phyloP scores from a whole-genome alignment of 2,797 vertebrate genomes.

The Epinephelus coioides region DNA sequence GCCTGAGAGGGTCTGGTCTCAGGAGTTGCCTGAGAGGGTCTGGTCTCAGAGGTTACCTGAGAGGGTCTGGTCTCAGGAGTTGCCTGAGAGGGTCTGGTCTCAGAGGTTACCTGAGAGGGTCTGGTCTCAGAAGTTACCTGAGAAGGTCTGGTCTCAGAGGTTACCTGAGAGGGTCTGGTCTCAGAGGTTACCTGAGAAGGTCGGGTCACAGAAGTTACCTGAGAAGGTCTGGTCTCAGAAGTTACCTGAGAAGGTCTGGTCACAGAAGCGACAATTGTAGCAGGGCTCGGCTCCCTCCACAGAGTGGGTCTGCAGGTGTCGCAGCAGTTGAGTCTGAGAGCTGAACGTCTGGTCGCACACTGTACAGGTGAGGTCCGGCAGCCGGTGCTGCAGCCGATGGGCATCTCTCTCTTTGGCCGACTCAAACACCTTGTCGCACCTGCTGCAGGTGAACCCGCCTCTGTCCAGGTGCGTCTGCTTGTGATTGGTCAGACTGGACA shows the following conservation, averaged over 20 bases:
- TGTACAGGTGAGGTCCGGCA: constrained; percentile 60
- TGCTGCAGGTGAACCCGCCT: constrained; percentile 67
- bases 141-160: too few species aligned
- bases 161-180: constrained; percentile 69
- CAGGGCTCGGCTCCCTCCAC: constrained; percentile 61
- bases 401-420: constrained; percentile 66
- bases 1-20: too few species aligned
- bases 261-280: constrained; percentile 81
- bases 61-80: constrained; percentile 77
- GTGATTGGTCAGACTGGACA: constrained; percentile 82
- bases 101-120: too few species aligned
- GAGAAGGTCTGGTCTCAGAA: too few species aligned
- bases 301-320: constrained; percentile 73
- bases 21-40: too few species aligned
- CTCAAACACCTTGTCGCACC: constrained; percentile 69
- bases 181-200: constrained; percentile 74
- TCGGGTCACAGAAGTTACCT: constrained; percentile 73
- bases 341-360: constrained; percentile 68
- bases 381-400: constrained; percentile 75
- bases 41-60: neutral
- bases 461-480: constrained; percentile 74
- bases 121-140: too few species aligned
- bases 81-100: too few species aligned
- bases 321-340: constrained; percentile 72
- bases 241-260: constrained; percentile 67